phyloP scores from a whole-genome alignment of 1,140 invertebrate genomes.

The Elysia chlorotica region DNA sequence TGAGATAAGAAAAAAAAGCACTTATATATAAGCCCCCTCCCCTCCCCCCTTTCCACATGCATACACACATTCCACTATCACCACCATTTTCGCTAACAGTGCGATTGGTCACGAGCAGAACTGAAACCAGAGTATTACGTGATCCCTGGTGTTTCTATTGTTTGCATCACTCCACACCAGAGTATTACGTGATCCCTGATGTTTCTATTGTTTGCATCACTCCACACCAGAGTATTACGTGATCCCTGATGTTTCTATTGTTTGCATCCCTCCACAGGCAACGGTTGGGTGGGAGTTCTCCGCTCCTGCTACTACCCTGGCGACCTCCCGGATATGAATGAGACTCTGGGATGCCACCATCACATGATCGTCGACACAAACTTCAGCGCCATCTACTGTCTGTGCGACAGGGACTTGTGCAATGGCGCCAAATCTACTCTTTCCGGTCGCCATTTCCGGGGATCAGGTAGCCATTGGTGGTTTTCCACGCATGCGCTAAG shows the following conservation, averaged over 20 bases:
- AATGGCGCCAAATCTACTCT: constrained; percentile 20
- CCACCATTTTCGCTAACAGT: not conserved
- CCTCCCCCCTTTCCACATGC: too few species aligned
- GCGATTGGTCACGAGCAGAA: too few species aligned
- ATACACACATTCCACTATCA: too few species aligned
- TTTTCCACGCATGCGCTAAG: too few species aligned
- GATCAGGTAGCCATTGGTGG: too few species aligned
- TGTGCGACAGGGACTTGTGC: constrained; percentile 41
- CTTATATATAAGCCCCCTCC: too few species aligned
- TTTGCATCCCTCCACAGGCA: too few species aligned
- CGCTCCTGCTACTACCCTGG: constrained; percentile 35
- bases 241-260: not conserved
- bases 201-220: not conserved
- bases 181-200: not conserved
- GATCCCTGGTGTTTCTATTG: not conserved
- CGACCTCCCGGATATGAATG: constrained; percentile 34
- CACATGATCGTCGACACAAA: constrained; percentile 27
- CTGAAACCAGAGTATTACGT: not conserved
- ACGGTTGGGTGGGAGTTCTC: constrained; percentile 36
- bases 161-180: not conserved
- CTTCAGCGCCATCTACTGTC: constrained; percentile 40
- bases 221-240: not conserved
- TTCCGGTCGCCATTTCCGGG: too few species aligned
- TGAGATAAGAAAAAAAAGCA: too few species aligned
- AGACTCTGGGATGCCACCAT: constrained; percentile 39